Evolutionary conservation across 2,797 vertebrate species (phyloP).

Genomic region (Gymnopithys bicolor): DNA sequence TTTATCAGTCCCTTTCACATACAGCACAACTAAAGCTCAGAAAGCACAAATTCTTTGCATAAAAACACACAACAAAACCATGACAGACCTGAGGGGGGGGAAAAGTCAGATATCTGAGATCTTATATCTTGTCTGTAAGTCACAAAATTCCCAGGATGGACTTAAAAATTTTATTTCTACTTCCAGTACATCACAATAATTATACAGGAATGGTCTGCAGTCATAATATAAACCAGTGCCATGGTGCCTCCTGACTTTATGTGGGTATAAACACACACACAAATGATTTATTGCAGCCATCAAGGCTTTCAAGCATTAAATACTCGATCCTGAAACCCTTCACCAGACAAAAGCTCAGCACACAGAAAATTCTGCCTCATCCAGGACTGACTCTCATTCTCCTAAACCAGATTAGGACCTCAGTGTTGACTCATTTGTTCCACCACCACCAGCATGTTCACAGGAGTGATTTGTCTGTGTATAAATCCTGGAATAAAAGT

Average conservation of each 20-base stretch:
- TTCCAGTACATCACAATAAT: background rate
- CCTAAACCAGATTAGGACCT: background rate
- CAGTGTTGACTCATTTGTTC: background rate
- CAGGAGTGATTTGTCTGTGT: background rate
- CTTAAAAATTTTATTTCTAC: conserved; percentile 4
- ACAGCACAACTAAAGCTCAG: background rate
- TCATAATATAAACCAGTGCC: background rate
- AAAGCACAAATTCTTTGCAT: background rate
- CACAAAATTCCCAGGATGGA: background rate
- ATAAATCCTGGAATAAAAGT: background rate
- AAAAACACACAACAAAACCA: background rate
- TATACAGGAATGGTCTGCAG: background rate
- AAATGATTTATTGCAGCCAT: background rate
- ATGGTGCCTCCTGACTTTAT: background rate
- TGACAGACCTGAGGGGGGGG: background rate
- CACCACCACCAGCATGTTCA: background rate
- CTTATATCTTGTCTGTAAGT: background rate
- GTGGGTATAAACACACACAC: background rate
- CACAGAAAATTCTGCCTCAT: background rate
- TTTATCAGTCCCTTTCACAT: background rate
- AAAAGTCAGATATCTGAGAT: background rate
- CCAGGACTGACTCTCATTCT: background rate
- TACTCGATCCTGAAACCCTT: background rate
- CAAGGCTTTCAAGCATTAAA: background rate
- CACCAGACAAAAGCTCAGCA: background rate